Evolutionary conservation across 2,797 vertebrate species (phyloP).

Genomic region (Cynodonichthys magdalenae): DNA sequence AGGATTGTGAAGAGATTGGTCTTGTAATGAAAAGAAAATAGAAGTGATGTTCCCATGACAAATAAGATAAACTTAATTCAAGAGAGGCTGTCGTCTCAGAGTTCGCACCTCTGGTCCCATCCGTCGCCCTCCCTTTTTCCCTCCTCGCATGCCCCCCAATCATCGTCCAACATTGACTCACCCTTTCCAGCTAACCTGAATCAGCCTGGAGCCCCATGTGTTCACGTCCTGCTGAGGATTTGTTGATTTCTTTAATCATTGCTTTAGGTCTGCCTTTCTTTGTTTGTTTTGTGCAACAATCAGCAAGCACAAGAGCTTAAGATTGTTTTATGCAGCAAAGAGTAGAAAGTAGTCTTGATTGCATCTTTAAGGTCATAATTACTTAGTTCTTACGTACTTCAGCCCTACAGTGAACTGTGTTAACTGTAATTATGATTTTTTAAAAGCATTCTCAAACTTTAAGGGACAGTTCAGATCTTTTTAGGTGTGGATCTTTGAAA

Average conservation of each 20-base stretch:
- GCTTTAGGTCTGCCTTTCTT: slow-evolving; percentile 73
- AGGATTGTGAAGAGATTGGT: slow-evolving; percentile 77
- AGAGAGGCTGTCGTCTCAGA: slow-evolving; percentile 63
- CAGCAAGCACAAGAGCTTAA: slow-evolving; percentile 72
- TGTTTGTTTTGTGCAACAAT: slow-evolving; percentile 80
- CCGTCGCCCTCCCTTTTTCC: slow-evolving; percentile 19
- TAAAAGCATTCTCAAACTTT: slow-evolving; percentile 9
- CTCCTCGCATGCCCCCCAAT: slow-evolving; percentile 43
- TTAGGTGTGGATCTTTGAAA: no score
- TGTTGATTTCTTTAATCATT: slow-evolving; percentile 84
- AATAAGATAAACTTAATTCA: slow-evolving; percentile 75
- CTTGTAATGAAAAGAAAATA: slow-evolving; percentile 87
- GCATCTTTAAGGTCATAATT: slow-evolving; percentile 72
- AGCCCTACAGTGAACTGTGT: slow-evolving; percentile 54
- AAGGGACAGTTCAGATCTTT: no score
- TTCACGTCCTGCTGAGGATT: slow-evolving; percentile 82
- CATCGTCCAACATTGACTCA: slow-evolving; percentile 75
- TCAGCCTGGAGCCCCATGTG: slow-evolving; percentile 76
- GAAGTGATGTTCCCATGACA: slow-evolving; percentile 82
- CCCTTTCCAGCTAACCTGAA: slow-evolving; percentile 80
- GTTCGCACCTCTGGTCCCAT: slow-evolving; percentile 79
- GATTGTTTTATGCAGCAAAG: slow-evolving; percentile 68
- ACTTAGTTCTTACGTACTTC: slow-evolving; percentile 55
- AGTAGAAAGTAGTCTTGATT: slow-evolving; percentile 68
- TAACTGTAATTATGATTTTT: slow-evolving; percentile 39